Evolutionary conservation across 2,113 vertebrate species (phyloP).

Genomic region (Hippocampus zosterae): DNA sequence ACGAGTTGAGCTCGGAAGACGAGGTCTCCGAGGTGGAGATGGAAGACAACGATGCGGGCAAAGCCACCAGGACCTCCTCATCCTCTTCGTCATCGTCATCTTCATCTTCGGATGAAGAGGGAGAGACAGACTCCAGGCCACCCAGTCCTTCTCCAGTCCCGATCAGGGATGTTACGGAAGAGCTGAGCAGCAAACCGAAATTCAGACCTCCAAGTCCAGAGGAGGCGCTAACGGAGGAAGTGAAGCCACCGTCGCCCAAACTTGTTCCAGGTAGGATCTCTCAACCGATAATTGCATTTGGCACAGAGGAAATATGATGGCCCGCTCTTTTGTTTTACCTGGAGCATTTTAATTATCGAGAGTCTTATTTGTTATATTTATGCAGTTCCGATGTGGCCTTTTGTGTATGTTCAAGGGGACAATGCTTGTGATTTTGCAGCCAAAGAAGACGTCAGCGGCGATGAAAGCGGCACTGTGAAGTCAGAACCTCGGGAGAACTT

Average conservation of each 20-base stretch:
- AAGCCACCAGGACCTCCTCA: constrained; percentile 38
- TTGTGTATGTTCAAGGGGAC: background rate
- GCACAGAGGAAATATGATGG: no score
- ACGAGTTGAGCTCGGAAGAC: constrained; percentile 83
- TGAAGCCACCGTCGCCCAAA: constrained; percentile 56
- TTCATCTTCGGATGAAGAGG: constrained; percentile 58
- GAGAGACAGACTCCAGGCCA: constrained; percentile 34
- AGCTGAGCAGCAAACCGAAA: constrained; percentile 26
- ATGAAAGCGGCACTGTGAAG: constrained; percentile 57
- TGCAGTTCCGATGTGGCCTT: no score
- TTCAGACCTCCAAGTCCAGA: constrained; percentile 44
- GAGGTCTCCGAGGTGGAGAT: constrained; percentile 50
- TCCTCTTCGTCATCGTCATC: constrained; percentile 62
- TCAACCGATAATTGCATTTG: background rate
- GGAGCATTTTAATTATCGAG: no score
- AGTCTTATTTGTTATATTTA: no score
- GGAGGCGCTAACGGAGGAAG: constrained; percentile 37
- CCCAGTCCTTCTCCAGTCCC: constrained; percentile 33
- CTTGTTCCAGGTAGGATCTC: constrained; percentile 49
- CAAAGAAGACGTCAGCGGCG: constrained; percentile 58
- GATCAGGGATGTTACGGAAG: constrained; percentile 43
- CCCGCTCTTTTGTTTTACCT: no score
- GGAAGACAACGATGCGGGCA: constrained; percentile 54
- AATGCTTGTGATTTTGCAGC: constrained; percentile 32
- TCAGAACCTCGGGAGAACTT: constrained; percentile 60